Evolutionary conservation across 1,140 invertebrate genomes (phyloP), one percentile per base, ranked within the genome.

Genomic region (Drosophila parabipectinata): DNA sequence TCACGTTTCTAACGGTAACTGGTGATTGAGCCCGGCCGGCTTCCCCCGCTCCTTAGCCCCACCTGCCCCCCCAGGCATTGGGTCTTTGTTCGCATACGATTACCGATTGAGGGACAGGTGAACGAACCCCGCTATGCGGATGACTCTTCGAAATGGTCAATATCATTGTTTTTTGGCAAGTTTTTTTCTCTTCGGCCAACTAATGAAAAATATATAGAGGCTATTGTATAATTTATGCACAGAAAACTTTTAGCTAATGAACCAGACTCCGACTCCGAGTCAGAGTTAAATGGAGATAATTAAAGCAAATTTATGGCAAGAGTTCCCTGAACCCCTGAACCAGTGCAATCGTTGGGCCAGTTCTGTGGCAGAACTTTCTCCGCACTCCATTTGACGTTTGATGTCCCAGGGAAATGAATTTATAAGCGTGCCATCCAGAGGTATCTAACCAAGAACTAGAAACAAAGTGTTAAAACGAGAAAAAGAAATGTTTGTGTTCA

Each of bases 391-490:
- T 83, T 83, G 75, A 79, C 71, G 60, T 78, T 75, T 74, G 66
- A 69, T 69, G 66, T 69, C 32, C 51, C 66, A 69, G 50, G 66
- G 56, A 69, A 69, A 69, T 50, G 63, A 67, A 80, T 85, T 75
- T 82, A 84, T 84, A 84, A 82, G 79, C 74, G 77, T 80, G 77
- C 64, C 37, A 48, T n/a, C 44, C 60, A 60, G 48, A 48, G 26
- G 50, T 37, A 41, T 55, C 18, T 41, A 34, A 69, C 37, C 1
- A 18, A 73, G 0, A 21, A 21, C 69, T 79, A 60, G 54, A 80
- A 84, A 66, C 82, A 85, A 85, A 85, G 82, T 85, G 82, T 85
- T 85, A 87, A 82, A 75, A 79, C 66, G 60, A 75, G 50, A 87
- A 78, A 79, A 69, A 55, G 45, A 69, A 69, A 62, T 45, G 26